Base-by-base conservation (phyloP, 2,888 invertebrate genomes). In the Folsomia manolachei region DNA sequence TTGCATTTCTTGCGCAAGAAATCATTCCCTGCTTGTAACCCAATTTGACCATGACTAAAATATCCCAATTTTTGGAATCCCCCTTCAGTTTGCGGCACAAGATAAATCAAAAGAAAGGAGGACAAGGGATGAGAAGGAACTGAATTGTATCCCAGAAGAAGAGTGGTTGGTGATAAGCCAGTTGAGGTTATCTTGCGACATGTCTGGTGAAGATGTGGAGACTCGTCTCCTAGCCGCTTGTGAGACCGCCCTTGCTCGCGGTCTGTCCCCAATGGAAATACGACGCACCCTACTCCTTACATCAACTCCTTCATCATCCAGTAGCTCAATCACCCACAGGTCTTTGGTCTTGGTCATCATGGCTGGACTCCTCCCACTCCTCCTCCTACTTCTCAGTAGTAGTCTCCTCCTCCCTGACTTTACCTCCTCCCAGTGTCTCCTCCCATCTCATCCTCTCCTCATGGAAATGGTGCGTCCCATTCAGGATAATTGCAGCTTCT, bases 381-480 rank as follows among this genome's bases (percentile, higher is more conserved):
- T n/a, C n/a, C n/a, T n/a, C n/a, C n/a, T 39, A 9, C 14, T 39
- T 9, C 39, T 39, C 4, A 39, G 14, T 39, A 9, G 39, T 39
- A 39, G 39, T 39, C 4, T 9, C 4, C 4, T 39, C 39, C 39
- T 39, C 7, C 14, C 39, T 9, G 4, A 4, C 39, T 39, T 39
- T 14, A 4, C 4, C 14, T 39, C 39, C 14, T 14, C 63, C 60
- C 66, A 92, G 82, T 95, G 95, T 84, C 84, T 93, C 77, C 82
- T 94, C 82, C 90, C 91, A 78, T 92, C 91, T 84, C 94, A 94
- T 86, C 92, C 91, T 83, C 86, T 94, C 74, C 85, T 93, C 78
- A 93, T 93, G 93, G 94, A 95, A 85, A 91, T 91, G 69, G 91
- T 93, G 24, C 86, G 94, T 79, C 94, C 94, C 26, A 86, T 92